Conservation (phyloP, 1,140 invertebrate species). For the Cardiocondyla obscurior region DNA sequence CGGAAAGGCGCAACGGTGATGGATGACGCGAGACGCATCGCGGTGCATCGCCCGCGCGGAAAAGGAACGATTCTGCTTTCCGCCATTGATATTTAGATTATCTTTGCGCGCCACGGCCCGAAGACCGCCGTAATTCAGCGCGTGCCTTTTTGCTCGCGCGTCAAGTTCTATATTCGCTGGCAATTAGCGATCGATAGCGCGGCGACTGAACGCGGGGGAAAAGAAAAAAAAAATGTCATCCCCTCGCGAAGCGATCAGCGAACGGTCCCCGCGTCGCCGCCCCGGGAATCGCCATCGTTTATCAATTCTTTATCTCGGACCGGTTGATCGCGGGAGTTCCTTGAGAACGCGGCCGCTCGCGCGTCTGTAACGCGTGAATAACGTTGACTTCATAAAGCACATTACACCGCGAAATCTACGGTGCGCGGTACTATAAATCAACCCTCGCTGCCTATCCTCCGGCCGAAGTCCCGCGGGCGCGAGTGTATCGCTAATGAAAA, state of each 20-base stretch:
- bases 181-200: constrained; percentile 33
- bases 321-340: constrained; percentile 57
- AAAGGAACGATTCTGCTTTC: background rate
- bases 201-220: background rate
- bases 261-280: background rate
- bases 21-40: constrained; percentile 35
- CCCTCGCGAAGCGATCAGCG: background rate
- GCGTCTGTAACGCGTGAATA: constrained; percentile 54
- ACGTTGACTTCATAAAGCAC: constrained; percentile 60
- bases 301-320: constrained; percentile 56
- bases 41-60: background rate
- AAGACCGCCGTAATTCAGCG: constrained; percentile 34
- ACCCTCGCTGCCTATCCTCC: constrained; percentile 5
- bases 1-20: constrained; percentile 37
- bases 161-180: constrained; percentile 28
- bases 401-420: constrained; percentile 58
- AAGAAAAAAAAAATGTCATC: constrained; percentile 27
- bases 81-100: constrained; percentile 62
- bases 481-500: constrained; percentile 61
- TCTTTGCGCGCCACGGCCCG: background rate
- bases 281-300: constrained; percentile 24
- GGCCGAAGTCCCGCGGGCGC: constrained; percentile 7
- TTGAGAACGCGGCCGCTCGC: background rate
- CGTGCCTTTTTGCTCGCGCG: constrained; percentile 6
- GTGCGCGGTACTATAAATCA: constrained; percentile 60